phyloP scores from a whole-genome alignment of 2,888 invertebrate species.

The Limnephilus marmoratus region DNA sequence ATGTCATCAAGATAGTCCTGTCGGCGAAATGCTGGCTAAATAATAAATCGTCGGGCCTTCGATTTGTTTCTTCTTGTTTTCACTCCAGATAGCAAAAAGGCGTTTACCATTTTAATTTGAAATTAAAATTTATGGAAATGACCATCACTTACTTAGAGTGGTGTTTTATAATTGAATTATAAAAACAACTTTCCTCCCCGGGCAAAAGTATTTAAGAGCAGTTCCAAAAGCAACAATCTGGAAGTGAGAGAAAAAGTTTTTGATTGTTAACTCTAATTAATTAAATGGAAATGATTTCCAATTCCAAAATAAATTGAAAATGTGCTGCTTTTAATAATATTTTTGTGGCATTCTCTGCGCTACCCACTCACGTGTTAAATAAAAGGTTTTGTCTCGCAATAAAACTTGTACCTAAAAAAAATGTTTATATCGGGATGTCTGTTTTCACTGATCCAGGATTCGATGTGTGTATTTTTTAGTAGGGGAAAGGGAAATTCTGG shows the following conservation, averaged over 20 bases:
- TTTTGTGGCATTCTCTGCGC: not conserved
- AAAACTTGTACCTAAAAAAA: not conserved
- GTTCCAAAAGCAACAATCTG: not conserved
- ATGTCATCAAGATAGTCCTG: constrained; percentile 51
- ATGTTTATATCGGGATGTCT: not conserved
- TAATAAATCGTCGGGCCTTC: constrained; percentile 54
- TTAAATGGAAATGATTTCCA: not conserved
- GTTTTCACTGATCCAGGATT: not conserved
- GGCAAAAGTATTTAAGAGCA: not conserved
- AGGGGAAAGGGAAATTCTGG: not conserved
- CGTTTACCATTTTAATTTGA: constrained; percentile 18
- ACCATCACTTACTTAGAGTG: not conserved
- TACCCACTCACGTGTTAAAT: not conserved
- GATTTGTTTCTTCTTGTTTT: constrained; percentile 51
- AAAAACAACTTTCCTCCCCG: not conserved
- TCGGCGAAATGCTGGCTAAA: constrained; percentile 14
- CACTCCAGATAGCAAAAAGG: constrained; percentile 7
- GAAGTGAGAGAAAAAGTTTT: not conserved
- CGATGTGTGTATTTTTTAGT: not conserved
- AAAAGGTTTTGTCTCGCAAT: not conserved
- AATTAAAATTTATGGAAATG: constrained; percentile 43
- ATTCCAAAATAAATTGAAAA: not conserved
- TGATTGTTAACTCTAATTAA: not conserved
- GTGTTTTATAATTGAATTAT: constrained; percentile 14
- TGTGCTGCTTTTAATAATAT: not conserved